phyloP scores from a whole-genome alignment of 1,140 invertebrate genomes.

The Batillaria attramentaria region DNA sequence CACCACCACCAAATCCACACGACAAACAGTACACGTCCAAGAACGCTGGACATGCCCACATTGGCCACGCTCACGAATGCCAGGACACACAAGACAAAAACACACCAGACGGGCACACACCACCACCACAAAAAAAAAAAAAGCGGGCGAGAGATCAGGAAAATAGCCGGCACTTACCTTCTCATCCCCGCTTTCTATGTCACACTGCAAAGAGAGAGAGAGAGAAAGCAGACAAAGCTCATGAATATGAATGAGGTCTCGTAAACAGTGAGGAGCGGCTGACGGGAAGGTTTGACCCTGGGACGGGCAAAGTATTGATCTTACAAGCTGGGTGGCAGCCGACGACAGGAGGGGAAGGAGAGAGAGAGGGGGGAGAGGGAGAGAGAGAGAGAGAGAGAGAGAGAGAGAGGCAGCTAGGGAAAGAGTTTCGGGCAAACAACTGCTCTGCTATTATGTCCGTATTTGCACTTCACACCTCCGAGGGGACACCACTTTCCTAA shows the following conservation, averaged over 20 bases:
- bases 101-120: neutral
- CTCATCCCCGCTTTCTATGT: conserved; percentile 56
- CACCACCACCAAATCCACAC: neutral
- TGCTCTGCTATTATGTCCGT: conserved; percentile 26
- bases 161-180: conserved; percentile 43
- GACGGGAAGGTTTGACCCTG: conserved; percentile 25
- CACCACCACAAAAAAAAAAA: neutral
- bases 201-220: conserved; percentile 56
- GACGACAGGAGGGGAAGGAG: too few relatives aligned
- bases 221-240: conserved; percentile 44
- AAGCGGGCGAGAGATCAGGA: neutral
- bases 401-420: neutral
- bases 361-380: too few relatives aligned
- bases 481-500: conserved; percentile 5
- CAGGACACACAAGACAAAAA: neutral
- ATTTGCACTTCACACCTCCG: conserved; percentile 31
- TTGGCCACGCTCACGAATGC: neutral
- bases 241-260: conserved; percentile 51
- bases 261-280: conserved; percentile 17
- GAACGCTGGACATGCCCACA: too few relatives aligned
- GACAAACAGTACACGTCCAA: too few relatives aligned
- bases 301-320: conserved; percentile 37
- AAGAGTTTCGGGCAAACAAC: neutral
- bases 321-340: neutral
- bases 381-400: neutral